phyloP scores from a whole-genome alignment of 2,113 vertebrate genomes.

The Piprites chloris region DNA sequence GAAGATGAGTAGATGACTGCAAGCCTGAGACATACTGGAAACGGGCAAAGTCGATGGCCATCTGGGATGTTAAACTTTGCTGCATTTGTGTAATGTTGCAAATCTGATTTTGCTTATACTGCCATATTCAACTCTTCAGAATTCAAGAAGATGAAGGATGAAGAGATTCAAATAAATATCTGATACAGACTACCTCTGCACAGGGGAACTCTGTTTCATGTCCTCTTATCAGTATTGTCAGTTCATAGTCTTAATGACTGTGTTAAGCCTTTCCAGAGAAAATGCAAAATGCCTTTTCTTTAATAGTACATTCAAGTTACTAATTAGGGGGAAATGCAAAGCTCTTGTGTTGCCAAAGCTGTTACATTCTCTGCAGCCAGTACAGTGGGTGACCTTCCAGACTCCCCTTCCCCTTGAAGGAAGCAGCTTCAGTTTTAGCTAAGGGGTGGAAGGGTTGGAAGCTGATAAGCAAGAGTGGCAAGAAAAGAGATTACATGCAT shows the following conservation, averaged over 20 bases:
- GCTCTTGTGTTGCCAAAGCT: neutral
- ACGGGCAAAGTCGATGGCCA: neutral
- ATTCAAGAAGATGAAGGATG: neutral
- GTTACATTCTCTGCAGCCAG: neutral
- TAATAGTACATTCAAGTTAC: neutral
- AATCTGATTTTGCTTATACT: neutral
- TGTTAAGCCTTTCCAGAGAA: neutral
- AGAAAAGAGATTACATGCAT: neutral
- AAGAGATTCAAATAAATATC: neutral
- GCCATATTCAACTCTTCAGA: neutral
- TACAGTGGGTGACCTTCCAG: neutral
- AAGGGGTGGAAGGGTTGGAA: neutral
- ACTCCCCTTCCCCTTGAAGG: neutral
- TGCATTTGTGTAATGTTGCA: neutral
- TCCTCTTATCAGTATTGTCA: neutral
- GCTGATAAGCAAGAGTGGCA: neutral
- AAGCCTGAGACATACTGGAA: neutral
- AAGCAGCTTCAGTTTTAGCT: neutral
- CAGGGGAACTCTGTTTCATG: neutral
- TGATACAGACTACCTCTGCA: neutral
- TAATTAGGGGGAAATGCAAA: neutral
- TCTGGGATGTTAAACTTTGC: neutral
- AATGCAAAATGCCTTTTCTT: neutral
- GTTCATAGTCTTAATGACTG: neutral
- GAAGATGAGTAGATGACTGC: neutral